These are phyloP conservation scores for Augochlora pura DNA, from an alignment of 1,140 invertebrate species.

Conservation along the genomic window DNA sequence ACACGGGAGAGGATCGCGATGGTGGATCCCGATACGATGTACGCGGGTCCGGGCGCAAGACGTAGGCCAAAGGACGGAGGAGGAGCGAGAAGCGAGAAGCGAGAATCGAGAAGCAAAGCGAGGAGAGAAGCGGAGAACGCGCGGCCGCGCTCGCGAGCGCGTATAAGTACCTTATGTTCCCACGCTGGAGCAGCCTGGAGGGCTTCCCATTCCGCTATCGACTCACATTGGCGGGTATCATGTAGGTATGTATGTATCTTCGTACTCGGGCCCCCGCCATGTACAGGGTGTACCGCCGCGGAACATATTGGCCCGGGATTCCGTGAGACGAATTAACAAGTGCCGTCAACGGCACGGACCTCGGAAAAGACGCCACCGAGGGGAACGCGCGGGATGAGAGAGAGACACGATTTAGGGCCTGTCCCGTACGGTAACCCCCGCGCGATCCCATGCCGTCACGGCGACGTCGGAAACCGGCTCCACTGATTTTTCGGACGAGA, in stretches of 20 bases:
- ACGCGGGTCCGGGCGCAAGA: constrained; percentile 48
- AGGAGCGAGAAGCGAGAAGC: too few relatives aligned
- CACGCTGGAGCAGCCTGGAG: constrained; percentile 76
- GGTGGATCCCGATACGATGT: constrained; percentile 51
- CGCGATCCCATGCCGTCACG: neutral
- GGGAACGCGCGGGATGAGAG: neutral
- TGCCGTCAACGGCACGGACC: neutral
- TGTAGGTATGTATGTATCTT: constrained; percentile 73
- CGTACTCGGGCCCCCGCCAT: constrained; percentile 65
- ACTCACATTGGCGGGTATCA: constrained; percentile 71
- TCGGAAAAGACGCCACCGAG: constrained; percentile 4
- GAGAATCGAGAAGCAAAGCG: too few relatives aligned
- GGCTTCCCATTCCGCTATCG: constrained; percentile 77
- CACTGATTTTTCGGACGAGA: constrained; percentile 12
- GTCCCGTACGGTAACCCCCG: too few relatives aligned
- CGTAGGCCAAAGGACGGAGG: constrained; percentile 63
- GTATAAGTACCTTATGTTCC: constrained; percentile 74
- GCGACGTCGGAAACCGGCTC: neutral
- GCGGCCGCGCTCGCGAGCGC: constrained; percentile 9
- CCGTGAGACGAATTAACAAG: constrained; percentile 65
- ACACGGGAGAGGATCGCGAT: constrained; percentile 39
- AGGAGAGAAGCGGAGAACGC: too few relatives aligned
- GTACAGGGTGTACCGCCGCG: constrained; percentile 72
- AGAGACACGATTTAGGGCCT: neutral
- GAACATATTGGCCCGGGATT: constrained; percentile 64